These are phyloP conservation scores for Drosophila kurseongensis DNA, from an alignment of 1,140 invertebrate genomes.

Conservation along the genomic window DNA sequence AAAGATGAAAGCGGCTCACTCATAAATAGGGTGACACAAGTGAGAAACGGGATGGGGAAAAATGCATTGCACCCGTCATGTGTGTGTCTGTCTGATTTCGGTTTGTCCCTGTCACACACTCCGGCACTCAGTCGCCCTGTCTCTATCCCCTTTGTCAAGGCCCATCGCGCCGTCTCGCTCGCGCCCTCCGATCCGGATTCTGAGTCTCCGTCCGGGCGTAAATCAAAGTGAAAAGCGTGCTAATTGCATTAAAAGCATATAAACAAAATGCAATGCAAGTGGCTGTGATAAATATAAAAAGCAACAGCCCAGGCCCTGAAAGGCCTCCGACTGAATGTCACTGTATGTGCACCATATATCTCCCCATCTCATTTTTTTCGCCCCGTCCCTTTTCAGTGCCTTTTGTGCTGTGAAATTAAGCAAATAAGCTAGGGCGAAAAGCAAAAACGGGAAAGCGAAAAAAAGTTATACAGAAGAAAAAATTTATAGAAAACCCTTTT, in stretches of 20 bases:
- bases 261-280: constrained; percentile 83
- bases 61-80: constrained; percentile 36
- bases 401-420: constrained; percentile 76
- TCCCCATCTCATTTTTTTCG: neutral
- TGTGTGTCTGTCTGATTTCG: constrained; percentile 44
- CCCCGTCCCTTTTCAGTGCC: constrained; percentile 13
- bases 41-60: constrained; percentile 2
- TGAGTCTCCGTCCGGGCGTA: constrained; percentile 66
- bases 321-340: constrained; percentile 22
- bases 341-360: constrained; percentile 10
- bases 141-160: constrained; percentile 26
- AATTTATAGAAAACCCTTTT: too few relatives aligned
- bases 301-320: constrained; percentile 39
- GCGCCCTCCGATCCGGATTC: constrained; percentile 44
- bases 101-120: constrained; percentile 48
- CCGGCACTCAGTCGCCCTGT: constrained; percentile 33
- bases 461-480: constrained; percentile 26
- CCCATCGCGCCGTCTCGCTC: constrained; percentile 18
- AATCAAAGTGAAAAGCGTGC: constrained; percentile 83
- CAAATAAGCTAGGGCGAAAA: constrained; percentile 64
- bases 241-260: constrained; percentile 83
- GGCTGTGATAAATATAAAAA: constrained; percentile 72
- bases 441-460: constrained; percentile 14
- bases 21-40: constrained; percentile 59
- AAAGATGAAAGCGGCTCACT: constrained; percentile 73